phyloP scores from a whole-genome alignment of 2,113 vertebrate genomes.

The Lophochroa leadbeateri region DNA sequence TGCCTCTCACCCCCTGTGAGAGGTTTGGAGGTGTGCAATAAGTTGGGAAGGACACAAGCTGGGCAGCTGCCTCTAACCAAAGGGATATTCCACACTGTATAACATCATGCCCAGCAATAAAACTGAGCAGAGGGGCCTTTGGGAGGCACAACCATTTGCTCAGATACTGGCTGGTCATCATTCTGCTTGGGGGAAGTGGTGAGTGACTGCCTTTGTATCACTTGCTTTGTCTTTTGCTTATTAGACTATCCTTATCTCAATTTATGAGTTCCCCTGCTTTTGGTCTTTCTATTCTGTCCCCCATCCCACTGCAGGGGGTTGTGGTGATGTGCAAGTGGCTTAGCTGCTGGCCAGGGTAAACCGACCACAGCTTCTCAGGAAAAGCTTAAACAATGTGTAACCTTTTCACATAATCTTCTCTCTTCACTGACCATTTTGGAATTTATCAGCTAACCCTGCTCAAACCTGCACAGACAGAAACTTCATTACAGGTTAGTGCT shows the following conservation, averaged over 20 bases:
- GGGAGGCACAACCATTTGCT: neutral
- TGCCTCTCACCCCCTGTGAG: accelerated
- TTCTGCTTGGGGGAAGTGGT: neutral
- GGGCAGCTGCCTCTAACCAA: neutral
- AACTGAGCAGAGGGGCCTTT: neutral
- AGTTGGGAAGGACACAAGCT: neutral
- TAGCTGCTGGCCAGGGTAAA: neutral
- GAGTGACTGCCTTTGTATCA: neutral
- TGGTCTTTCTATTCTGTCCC: neutral
- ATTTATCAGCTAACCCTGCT: neutral
- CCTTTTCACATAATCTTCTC: neutral
- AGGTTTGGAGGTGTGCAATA: neutral
- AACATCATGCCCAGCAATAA: neutral
- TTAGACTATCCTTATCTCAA: neutral
- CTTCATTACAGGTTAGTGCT: neutral
- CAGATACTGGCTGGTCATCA: neutral
- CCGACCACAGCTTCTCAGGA: neutral
- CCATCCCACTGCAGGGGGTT: neutral
- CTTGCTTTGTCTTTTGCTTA: neutral
- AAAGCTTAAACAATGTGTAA: neutral
- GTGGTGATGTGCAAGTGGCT: accelerated
- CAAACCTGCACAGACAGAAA: neutral
- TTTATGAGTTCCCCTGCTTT: neutral
- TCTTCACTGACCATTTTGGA: neutral
- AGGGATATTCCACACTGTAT: accelerated